Base-by-base conservation (phyloP, 2,888 invertebrate species). In the Spisula solida region DNA sequence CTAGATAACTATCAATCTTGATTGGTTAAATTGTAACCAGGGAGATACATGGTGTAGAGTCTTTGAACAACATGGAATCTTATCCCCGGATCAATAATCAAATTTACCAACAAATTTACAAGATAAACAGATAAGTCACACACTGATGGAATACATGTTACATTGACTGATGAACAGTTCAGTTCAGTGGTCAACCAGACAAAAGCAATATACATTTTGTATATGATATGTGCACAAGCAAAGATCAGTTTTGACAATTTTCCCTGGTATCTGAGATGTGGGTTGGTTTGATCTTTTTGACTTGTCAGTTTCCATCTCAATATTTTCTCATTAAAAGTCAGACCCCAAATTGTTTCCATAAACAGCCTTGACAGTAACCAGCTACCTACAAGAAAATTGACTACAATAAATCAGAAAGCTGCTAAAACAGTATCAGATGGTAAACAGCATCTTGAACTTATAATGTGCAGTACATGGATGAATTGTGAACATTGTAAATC, bases 21-120 rank as follows among this genome's bases (percentile, higher is more conserved):
- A 89, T 86, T 70, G 82, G 79, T 82, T 83, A 89, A 86, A 89
- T 89, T 86, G 66, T 34, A 84, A 86, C 78, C 89, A 89, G 85
- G 82, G 87, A 47, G 75, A 78, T 82, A 81, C 75, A 82, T 31
- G 75, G 82, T 51, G 48, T 47, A 60, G 29, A 48, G n/a, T 56
- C 85, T 88, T 88, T 88, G 88, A 88, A 88, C 88, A 88, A 47
- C 81, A 79, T 78, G 85, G 20, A 82, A 85, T 85, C 85, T 85
- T 20, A 51, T 47, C 85, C 78, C 51, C 51, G 48, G 81, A 88
- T 88, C 88, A 85, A 81, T 84, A 81, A 88, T 88, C 85, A 85
- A 85, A 85, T 85, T 85, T 85, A 85, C 85, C 78, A 78, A 85
- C 85, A 79, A 78, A 79, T 85, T 79, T 75, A 79, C 47, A 55